Evolutionary conservation across 2,797 vertebrate genomes (phyloP).

Genomic region (Intellagama lesueurii): DNA sequence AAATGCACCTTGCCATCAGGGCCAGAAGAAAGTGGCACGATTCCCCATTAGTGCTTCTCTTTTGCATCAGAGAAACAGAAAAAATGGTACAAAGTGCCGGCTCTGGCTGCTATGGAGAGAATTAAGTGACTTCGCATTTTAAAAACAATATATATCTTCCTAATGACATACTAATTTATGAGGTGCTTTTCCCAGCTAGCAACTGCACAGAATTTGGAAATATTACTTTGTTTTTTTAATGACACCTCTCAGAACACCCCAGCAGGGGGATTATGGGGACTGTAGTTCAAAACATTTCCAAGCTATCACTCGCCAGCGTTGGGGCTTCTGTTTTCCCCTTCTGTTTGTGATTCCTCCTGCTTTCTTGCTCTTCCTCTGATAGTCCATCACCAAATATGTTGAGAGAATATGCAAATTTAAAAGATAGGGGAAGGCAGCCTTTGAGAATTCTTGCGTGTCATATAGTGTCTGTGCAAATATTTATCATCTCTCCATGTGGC

Average conservation of each 20-base stretch:
- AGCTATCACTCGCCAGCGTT: constrained; percentile 7
- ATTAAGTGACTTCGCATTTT: constrained; percentile 61
- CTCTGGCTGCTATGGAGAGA: constrained; percentile 37
- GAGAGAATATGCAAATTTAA: not conserved
- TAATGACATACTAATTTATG: constrained; percentile 52
- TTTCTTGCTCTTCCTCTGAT: constrained; percentile 52
- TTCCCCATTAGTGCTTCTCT: constrained; percentile 43
- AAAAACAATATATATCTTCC: constrained; percentile 45
- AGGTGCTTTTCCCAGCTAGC: constrained; percentile 3
- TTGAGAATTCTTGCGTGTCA: not conserved
- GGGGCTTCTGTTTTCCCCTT: not conserved
- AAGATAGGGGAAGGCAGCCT: not conserved
- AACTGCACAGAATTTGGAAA: constrained; percentile 11
- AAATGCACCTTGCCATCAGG: constrained; percentile 24
- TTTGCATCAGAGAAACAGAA: constrained; percentile 27
- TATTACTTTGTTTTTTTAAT: too few relatives aligned
- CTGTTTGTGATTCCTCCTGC: constrained; percentile 9
- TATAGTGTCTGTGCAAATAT: not conserved
- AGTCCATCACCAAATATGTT: not conserved
- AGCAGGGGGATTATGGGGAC: too few relatives aligned
- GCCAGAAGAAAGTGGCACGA: constrained; percentile 13
- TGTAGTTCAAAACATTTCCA: too few relatives aligned
- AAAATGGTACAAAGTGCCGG: constrained; percentile 21
- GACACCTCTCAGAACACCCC: too few relatives aligned
- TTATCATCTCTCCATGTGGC: not conserved